A percentile compares a stretch with the other conserved stretches of the same genome.
These are phyloP conservation scores for Crotalus helleri DNA, from an alignment of 2,113 vertebrate genomes.

Conservation along the genomic window DNA sequence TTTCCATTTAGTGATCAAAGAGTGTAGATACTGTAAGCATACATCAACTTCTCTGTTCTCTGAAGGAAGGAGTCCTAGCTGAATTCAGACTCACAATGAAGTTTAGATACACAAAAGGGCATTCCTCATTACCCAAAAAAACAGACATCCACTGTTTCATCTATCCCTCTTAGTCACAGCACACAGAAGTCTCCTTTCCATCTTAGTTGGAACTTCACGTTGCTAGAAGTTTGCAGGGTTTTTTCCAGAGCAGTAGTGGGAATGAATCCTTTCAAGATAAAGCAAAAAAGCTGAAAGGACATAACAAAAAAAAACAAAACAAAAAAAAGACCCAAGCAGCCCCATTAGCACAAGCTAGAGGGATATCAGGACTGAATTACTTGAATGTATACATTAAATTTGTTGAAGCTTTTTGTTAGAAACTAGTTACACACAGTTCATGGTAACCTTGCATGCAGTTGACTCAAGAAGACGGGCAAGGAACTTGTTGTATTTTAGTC, in stretches of 20 bases:
- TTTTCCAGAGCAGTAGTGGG: background rate
- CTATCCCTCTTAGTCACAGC: background rate
- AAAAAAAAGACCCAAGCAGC: no score
- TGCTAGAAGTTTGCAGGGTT: background rate
- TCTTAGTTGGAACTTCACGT: background rate
- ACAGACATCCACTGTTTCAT: no score
- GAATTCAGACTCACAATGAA: background rate
- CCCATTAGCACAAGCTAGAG: no score
- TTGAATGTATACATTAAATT: background rate
- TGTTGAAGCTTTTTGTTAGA: background rate
- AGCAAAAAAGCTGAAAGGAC: background rate
- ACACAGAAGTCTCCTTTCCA: background rate
- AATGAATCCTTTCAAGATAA: background rate
- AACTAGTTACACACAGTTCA: background rate
- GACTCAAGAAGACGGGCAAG: background rate
- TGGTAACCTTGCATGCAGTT: background rate
- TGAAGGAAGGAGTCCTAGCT: background rate
- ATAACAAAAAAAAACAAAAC: background rate
- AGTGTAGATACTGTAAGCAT: background rate
- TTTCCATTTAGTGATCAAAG: background rate
- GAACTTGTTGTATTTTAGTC: background rate
- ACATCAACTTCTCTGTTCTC: background rate
- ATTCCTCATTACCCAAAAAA: background rate
- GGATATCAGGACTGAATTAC: background rate
- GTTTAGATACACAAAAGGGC: background rate